Base-by-base conservation (phyloP, 2,797 vertebrate genomes). In the Sarcophilus harrisii region DNA sequence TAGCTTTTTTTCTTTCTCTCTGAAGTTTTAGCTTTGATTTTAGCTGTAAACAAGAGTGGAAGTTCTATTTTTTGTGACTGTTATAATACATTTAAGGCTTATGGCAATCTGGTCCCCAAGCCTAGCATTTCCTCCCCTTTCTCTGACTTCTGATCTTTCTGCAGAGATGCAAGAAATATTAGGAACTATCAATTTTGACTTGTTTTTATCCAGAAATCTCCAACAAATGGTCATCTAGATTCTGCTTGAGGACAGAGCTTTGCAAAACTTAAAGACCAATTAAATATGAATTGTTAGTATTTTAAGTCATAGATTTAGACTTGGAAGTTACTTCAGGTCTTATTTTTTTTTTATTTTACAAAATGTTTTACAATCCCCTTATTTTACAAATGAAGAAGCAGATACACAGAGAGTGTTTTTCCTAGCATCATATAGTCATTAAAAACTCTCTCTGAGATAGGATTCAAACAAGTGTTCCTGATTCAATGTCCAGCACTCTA, bases 1-100 rank as follows among this genome's bases (percentile, higher is more conserved):
- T 92, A 93, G 54, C 27, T 96, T 96, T 95, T n/a, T 94, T 93
- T 96, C 92, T 96, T 95, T 94, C 92, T 96, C 92, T 91, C 54
- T 96, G 81, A 93, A 96, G 92, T 29, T 90, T 93, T 91, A 92
- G 58, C 52, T 96, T 94, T 95, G 96, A 66, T 5, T 92, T 93
- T 95, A n/a, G 60, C 30, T 58, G 32, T 92, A 95, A 97, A 94
- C 10, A 94, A 58, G 2, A 92, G 4, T 55, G 94, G 30, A 81
- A 29, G 38, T 81, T 81, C 73, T 81, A 81, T 45, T 81, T 45
- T 81, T 45, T 27, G 73, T 73, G 66, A 38, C 32, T 73, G 5
- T 73, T 73, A 73, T 38, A 73, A 81, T 21, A 18, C 18, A 81
- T 81, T 45, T 45, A 45, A 81, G 38, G 38, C 21, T 81, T 27